phyloP scores from a whole-genome alignment of 2,113 vertebrate species.

The Caracal caracal region DNA sequence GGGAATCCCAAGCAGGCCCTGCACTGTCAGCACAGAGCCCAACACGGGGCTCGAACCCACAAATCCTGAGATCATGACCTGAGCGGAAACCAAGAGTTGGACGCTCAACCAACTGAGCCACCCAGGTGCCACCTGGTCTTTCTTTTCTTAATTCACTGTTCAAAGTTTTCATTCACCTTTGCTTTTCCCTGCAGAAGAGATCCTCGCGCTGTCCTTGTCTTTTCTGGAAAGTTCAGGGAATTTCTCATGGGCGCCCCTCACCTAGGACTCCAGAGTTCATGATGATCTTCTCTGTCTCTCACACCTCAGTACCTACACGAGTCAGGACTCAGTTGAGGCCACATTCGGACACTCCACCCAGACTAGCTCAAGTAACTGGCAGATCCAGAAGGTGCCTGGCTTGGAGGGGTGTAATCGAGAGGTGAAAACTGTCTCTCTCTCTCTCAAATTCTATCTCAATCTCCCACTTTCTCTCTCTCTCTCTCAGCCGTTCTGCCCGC shows the following conservation, averaged over 20 bases:
- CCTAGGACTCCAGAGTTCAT: too few species aligned
- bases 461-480: not conserved
- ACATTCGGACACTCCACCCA: not conserved
- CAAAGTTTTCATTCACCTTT: not conserved
- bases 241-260: accelerated
- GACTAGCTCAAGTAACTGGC: not conserved
- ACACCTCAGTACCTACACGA: not conserved
- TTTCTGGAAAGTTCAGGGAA: not conserved
- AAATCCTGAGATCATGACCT: too few species aligned
- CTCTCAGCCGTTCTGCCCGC: not conserved
- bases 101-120: too few species aligned
- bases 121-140: not conserved
- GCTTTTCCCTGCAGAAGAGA: not conserved
- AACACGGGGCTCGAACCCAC: too few species aligned
- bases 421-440: not conserved
- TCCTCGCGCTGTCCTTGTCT: too few species aligned
- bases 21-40: too few species aligned
- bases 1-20: too few species aligned
- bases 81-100: too few species aligned
- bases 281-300: not conserved
- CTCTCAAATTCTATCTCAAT: not conserved
- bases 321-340: not conserved
- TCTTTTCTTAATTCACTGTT: not conserved
- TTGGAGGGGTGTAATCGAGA: not conserved
- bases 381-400: not conserved